phyloP scores from a whole-genome alignment of 2,113 vertebrate species.

The Struthidea cinerea region DNA sequence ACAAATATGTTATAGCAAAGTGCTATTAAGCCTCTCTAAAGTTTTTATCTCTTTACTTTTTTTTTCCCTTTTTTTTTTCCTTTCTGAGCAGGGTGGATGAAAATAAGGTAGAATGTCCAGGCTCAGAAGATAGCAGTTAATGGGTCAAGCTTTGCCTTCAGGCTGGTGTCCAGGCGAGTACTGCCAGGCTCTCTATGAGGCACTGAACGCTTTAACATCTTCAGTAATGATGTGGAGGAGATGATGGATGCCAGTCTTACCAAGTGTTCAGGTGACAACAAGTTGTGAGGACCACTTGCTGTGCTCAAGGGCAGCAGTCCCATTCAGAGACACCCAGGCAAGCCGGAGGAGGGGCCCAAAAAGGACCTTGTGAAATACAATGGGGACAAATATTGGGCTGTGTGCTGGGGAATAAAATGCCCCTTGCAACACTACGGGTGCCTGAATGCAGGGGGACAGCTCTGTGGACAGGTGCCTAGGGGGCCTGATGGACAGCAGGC shows the following conservation, averaged over 20 bases:
- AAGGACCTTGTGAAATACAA: not conserved
- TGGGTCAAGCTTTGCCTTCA: not conserved
- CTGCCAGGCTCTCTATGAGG: not conserved
- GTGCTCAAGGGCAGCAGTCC: not conserved
- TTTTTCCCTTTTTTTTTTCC: too few relatives aligned
- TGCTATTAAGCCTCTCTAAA: slow-evolving; percentile 19
- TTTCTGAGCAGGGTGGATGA: not conserved
- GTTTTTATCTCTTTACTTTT: not conserved
- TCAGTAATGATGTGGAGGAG: not conserved
- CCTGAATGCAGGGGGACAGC: not conserved
- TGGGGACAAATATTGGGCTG: not conserved
- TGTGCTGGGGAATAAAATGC: not conserved
- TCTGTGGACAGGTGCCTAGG: not conserved
- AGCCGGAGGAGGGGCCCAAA: not conserved
- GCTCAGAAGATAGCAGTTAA: rapidly evolving
- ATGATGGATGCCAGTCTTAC: not conserved
- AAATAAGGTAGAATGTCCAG: not conserved
- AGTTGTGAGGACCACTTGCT: rapidly evolving
- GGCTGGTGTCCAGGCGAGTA: not conserved
- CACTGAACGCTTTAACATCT: not conserved
- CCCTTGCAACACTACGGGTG: not conserved
- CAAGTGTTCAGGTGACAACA: not conserved
- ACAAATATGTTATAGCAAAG: slow-evolving; percentile 36
- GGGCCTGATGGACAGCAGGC: not conserved
- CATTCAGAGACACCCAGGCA: not conserved